Percentiles rank a stretch among this genome's conserved stretches.
phyloP scores from a whole-genome alignment of 2,797 vertebrate species.

The Heliangelus exortis region DNA sequence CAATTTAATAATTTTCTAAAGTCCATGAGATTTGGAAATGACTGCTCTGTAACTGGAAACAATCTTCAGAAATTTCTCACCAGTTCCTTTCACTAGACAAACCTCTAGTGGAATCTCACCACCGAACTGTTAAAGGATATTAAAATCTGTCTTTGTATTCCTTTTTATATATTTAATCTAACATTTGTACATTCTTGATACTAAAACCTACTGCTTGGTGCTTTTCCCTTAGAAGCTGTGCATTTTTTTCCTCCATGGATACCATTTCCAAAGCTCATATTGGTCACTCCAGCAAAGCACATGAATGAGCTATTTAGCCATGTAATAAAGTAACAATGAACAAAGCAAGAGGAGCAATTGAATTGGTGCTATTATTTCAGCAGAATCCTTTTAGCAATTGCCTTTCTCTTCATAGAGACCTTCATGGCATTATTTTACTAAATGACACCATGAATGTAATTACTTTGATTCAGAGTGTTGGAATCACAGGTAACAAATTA shows the following conservation, averaged over 20 bases:
- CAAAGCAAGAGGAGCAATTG: slow-evolving; percentile 31
- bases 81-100: background rate
- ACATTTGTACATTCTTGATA: background rate
- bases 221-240: background rate
- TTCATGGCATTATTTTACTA: slow-evolving; percentile 53
- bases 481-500: slow-evolving; percentile 70
- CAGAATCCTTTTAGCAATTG: slow-evolving; percentile 35
- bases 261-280: background rate
- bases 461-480: slow-evolving; percentile 72
- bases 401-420: slow-evolving; percentile 44
- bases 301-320: slow-evolving; percentile 54
- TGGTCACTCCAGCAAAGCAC: slow-evolving; percentile 51
- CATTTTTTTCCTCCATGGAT: background rate
- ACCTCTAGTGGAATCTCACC: background rate
- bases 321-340: slow-evolving; percentile 62
- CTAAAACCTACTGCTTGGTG: background rate
- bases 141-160: background rate
- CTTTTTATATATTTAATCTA: background rate
- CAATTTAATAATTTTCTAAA: background rate
- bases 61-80: background rate
- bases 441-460: slow-evolving; percentile 60
- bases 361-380: slow-evolving; percentile 57
- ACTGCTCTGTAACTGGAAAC: background rate
- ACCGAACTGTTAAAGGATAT: background rate
- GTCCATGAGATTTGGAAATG: background rate